These are phyloP conservation scores for Diorhabda sublineata DNA, from an alignment of 1,140 invertebrate species.

Conservation along the genomic window DNA sequence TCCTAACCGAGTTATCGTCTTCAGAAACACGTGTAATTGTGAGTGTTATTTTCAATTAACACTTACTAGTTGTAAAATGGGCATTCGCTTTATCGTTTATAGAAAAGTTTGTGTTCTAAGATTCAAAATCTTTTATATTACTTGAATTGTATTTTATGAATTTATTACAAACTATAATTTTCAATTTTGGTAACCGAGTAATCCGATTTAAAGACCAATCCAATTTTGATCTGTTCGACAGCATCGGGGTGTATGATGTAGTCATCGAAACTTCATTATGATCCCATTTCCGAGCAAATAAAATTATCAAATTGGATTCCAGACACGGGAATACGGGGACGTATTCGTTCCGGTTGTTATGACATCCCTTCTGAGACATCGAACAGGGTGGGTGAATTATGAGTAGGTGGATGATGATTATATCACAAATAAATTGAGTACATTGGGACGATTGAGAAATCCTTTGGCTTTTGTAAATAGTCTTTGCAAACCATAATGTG, in stretches of 20 bases:
- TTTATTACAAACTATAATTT: background rate
- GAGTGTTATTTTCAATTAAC: too few relatives aligned
- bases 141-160: background rate
- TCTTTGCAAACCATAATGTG: too few relatives aligned
- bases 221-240: slow-evolving; percentile 14
- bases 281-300: slow-evolving; percentile 36
- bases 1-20: too few relatives aligned
- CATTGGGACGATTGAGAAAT: too few relatives aligned
- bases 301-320: slow-evolving; percentile 40
- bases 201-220: background rate
- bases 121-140: too few relatives aligned
- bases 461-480: too few relatives aligned
- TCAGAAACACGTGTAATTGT: too few relatives aligned
- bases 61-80: too few relatives aligned
- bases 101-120: too few relatives aligned
- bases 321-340: slow-evolving; percentile 6
- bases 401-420: too few relatives aligned
- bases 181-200: background rate
- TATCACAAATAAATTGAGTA: too few relatives aligned
- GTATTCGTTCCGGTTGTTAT: slow-evolving; percentile 4
- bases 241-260: slow-evolving; percentile 29
- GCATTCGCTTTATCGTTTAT: too few relatives aligned
- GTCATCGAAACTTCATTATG: slow-evolving; percentile 39
- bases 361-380: slow-evolving; percentile 2
- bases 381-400: background rate